Evolutionary conservation across 2,888 invertebrate genomes (phyloP), one percentile per base, ranked within the genome.

Genomic region (Microplitis manilae): DNA sequence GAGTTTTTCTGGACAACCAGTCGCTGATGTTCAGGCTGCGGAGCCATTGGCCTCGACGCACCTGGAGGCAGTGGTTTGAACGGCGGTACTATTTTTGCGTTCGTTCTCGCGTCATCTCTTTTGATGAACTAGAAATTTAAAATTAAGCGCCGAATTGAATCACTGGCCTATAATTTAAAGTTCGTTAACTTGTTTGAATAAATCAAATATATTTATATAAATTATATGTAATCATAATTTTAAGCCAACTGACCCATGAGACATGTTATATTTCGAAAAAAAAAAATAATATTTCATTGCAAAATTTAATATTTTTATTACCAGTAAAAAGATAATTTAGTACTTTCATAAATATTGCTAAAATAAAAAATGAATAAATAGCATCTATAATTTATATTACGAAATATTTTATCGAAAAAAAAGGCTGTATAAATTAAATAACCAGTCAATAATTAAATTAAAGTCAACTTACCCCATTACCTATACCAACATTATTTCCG

Each of bases 31-130:
- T 89, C 93, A 50, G 94, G 93, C 71, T 95, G 95, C 81, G 96
- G 92, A 0, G 95, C 95, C 88, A 93, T 94, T 2, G 90, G 90
- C 9, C 90, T 84, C 5, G 83, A 78, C 5, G 80, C 84, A 2
- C 88, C 93, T 38, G 94, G 93, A 65, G 96, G 95, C 81, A 96
- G 91, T 0, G 96, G 96, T 86, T 93, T 94, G 90, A 96, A 96
- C 0, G 95, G 94, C 50, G 96, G 96, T 7, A 96, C 93, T 17
- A 72, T 72, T 70, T 79, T 77, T 7, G 68, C 41, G n/a, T 69
- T 78, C 75, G 76, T 76, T 41, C 72, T 62, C 59, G 59, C 17
- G 17, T 79, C 78, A 30, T 80, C 79, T 41, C 76, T 78, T n/a
- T 79, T 80, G 2, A 77, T 39, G 17, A 76, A 73, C 41, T 77